Base-by-base conservation (phyloP, 2,888 invertebrate species). In the Miltochrista miniata region DNA sequence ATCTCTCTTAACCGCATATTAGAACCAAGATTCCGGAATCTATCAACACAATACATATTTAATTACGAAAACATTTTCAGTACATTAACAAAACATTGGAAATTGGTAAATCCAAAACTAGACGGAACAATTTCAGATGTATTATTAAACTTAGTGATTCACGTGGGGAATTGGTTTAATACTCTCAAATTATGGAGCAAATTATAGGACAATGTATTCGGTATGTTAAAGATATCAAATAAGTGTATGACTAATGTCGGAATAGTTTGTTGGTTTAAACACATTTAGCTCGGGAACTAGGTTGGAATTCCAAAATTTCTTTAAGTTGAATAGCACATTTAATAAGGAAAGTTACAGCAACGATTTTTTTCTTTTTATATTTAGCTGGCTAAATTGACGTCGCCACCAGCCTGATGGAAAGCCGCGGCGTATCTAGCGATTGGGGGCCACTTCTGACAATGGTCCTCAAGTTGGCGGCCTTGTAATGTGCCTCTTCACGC, bases 11-110 rank as follows among this genome's bases (percentile, higher is more conserved):
- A 24, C 13, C 33, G 1, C 29, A 15, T 7, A 49, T 36, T 40
- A 24, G 24, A 38, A 44, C 36, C 14, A 33, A 39, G 38, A 35
- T 45, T 35, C 10, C 14, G 31, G 34, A 12, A 46, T 52, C 9
- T 34, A 64, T 64, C 56, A 39, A 24, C 51, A 48, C 51, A 48
- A 56, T 52, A 61, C 31, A 53, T 56, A 36, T 2, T 12, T 35
- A 61, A 52, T 62, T 41, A 45, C 30, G 13, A 14, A 39, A 53
- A 40, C 36, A 49, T 38, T 33, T 15, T 37, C 41, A 18, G 45
- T 36, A 41, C 42, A 61, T 59, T 59, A 48, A 33, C 14, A 7
- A 51, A 56, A 48, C 51, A 66, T 55, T 66, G 54, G 48, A 66
- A 54, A 56, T 57, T 11, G 38, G 15, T 48, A 42, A 67, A 63